phyloP scores from a whole-genome alignment of 2,888 invertebrate species.

The Buathra laborator region DNA sequence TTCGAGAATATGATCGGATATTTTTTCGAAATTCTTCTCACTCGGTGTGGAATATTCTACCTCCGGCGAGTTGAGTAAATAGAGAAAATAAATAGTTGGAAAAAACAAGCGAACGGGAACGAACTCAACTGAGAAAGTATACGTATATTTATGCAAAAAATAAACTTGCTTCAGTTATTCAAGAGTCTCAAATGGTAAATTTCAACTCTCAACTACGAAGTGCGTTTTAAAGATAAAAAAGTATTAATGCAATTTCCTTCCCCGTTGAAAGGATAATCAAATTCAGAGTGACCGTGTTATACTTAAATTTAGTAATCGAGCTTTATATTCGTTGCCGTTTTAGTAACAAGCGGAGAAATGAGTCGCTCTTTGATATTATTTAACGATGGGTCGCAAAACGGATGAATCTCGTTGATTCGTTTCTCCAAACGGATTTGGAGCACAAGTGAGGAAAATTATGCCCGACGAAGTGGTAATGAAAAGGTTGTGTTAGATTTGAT shows the following conservation, averaged over 20 bases:
- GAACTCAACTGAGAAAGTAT: background rate
- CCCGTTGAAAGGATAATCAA: background rate
- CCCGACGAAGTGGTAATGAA: constrained; percentile 14
- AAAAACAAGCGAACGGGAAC: background rate
- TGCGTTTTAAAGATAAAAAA: background rate
- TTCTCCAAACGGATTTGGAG: background rate
- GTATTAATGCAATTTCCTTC: background rate
- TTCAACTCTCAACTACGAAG: background rate
- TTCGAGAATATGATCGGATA: background rate
- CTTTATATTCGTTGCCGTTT: no score
- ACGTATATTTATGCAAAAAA: background rate
- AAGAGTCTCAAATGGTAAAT: background rate
- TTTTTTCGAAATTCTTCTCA: background rate
- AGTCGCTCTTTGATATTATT: background rate
- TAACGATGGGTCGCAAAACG: background rate
- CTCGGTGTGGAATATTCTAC: background rate
- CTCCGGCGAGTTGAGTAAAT: constrained; percentile 23
- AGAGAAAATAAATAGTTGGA: constrained; percentile 11
- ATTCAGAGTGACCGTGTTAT: background rate
- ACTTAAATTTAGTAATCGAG: background rate
- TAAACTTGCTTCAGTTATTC: background rate
- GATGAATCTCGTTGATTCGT: background rate
- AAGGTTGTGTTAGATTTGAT: constrained; percentile 71
- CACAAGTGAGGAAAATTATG: constrained; percentile 3
- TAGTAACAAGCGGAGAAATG: no score